These are phyloP conservation scores for Lanius ludovicianus DNA, from an alignment of 2,113 vertebrate genomes.

Conservation along the genomic window DNA sequence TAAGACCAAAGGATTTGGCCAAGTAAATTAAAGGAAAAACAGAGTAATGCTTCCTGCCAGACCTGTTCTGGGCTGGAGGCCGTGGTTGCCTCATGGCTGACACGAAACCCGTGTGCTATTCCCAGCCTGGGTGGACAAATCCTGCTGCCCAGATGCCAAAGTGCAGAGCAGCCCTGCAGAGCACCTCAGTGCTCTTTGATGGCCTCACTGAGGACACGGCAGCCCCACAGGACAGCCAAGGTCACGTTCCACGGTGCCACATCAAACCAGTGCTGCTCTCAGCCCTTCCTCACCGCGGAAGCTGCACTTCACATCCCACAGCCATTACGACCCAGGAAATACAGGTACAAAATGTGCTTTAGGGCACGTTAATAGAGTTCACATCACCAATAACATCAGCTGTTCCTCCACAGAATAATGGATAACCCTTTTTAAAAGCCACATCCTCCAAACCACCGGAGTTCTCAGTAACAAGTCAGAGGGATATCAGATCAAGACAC, in stretches of 20 bases:
- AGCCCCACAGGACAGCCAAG: neutral
- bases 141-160: neutral
- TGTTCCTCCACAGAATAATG: neutral
- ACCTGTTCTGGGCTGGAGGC: neutral
- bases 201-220: neutral
- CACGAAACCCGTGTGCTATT: neutral
- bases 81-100: neutral
- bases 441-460: conserved; percentile 6
- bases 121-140: neutral
- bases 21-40: neutral
- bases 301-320: conserved; percentile 11
- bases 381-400: neutral
- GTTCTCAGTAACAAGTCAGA: neutral
- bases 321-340: neutral
- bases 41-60: conserved; percentile 19
- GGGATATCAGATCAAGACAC: neutral
- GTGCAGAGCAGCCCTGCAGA: neutral
- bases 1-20: conserved; percentile 4
- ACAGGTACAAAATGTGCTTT: neutral
- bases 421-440: neutral
- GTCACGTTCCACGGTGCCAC: neutral
- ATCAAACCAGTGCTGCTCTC: neutral
- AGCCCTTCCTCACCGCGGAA: neutral
- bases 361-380: neutral
- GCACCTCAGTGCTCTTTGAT: neutral